Evolutionary conservation across 2,888 invertebrate genomes (phyloP), one percentile per base, ranked within the genome.

Genomic region (Rhagophthalmus giganteus): DNA sequence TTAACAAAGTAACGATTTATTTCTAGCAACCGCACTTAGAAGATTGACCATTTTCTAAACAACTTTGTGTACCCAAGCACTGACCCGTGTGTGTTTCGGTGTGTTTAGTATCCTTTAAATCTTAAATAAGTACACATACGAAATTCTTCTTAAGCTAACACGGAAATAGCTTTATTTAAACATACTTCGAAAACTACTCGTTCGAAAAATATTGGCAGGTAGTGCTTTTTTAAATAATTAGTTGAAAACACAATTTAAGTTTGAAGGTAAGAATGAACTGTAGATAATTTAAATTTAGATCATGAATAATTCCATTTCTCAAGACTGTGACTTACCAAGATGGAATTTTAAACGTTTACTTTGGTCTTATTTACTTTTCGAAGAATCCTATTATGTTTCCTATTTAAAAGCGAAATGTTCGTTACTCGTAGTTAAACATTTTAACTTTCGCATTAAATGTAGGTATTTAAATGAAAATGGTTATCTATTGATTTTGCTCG

Each of bases 1-100:
- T 32, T 41, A 41, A 20, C 33, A 35, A 44, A 44, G 33, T 44
- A 44, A 44, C 34, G 16, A 44, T 44, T 44, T 44, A 44, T 44
- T 33, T 34, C 28, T 34, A 25, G 27, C 35, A 14, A 10, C 41
- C 34, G 27, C 44, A 44, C 44, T 44, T 34, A 44, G 28, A 28
- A 44, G 44, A 44, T 41, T 41, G 40, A 31, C 40, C 40, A 32
- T 41, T 41, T 20, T 16, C 15, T 27, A 30, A 39, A 39, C 39
- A 4, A 11, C 13, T 32, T 20, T 5, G 5, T n/a, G n/a, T n/a
- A 20, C 4, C 11, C 25, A 31, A 30, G 32, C 40, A 39, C 20
- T 41, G 31, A 41, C 40, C 40, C 32, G 32, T 25, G 31, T 28
- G 28, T 16, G 12, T 16, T 28, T 24, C 15, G n/a, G n/a, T n/a